A percentile compares a stretch with the other conserved stretches of the same genome.
These are phyloP conservation scores for Drosophila elegans DNA, from an alignment of 1,140 invertebrate genomes.

Conservation along the genomic window DNA sequence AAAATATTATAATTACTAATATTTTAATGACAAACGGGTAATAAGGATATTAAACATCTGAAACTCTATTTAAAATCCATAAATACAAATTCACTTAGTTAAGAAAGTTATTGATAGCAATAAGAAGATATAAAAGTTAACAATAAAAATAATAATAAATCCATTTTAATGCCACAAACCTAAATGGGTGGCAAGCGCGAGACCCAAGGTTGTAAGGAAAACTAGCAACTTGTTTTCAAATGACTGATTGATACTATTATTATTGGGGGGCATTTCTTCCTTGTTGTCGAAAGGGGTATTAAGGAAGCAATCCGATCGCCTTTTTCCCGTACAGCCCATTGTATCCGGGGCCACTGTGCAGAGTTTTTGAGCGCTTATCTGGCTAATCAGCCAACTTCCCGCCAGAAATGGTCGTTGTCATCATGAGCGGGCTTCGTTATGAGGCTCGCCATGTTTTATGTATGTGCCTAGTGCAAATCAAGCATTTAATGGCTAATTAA, in stretches of 20 bases:
- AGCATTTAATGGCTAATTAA: slow-evolving; percentile 56
- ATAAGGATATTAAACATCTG: no score
- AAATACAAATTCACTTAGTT: no score
- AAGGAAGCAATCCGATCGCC: neutral
- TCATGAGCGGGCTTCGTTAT: slow-evolving; percentile 23
- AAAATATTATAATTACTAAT: no score
- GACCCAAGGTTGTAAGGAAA: no score
- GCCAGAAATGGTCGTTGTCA: slow-evolving; percentile 25
- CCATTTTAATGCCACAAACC: no score
- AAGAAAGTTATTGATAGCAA: no score
- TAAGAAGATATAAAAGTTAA: no score
- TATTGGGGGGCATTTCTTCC: neutral
- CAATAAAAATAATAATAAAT: no score
- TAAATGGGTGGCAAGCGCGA: no score
- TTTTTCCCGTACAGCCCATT: neutral
- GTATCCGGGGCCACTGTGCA: slow-evolving; percentile 20
- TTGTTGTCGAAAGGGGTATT: neutral
- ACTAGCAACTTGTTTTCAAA: neutral
- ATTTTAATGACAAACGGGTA: no score
- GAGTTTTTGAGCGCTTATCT: slow-evolving; percentile 25
- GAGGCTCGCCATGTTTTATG: slow-evolving; percentile 57
- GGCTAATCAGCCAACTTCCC: slow-evolving; percentile 36
- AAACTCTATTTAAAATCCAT: no score
- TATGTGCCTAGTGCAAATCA: slow-evolving; percentile 67
- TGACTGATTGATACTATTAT: neutral